Evolutionary conservation across 2,888 invertebrate species (phyloP).

Genomic region (Heliconius sara): DNA sequence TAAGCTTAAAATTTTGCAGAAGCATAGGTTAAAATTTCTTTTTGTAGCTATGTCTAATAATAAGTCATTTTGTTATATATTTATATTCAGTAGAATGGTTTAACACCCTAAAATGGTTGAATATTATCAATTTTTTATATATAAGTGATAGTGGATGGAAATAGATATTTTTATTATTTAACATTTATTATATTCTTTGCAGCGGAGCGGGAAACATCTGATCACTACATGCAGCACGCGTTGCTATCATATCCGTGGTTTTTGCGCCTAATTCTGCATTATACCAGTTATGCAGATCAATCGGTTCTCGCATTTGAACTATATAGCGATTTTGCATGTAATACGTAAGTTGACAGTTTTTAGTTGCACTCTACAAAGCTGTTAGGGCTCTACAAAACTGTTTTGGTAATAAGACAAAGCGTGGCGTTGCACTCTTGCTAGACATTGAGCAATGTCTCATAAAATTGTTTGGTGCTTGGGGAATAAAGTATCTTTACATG

Average conservation of each 20-base stretch:
- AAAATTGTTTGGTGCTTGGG: neutral
- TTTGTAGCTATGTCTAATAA: neutral
- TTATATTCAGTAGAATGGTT: neutral
- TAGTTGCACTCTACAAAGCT: neutral
- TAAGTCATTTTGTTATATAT: neutral
- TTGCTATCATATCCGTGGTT: neutral
- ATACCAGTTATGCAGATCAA: neutral
- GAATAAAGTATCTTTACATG: neutral
- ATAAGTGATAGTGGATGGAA: neutral
- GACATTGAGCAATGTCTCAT: neutral
- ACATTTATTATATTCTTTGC: neutral
- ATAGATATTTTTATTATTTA: neutral
- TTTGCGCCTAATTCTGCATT: neutral
- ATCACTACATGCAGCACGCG: neutral
- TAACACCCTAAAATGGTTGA: neutral
- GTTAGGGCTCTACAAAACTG: no score
- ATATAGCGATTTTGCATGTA: neutral
- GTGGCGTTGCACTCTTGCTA: neutral
- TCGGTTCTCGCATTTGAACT: neutral
- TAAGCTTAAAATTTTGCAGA: neutral
- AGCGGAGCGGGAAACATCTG: neutral
- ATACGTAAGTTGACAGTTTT: constrained; percentile 9
- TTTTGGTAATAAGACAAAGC: neutral
- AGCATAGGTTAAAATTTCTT: neutral
- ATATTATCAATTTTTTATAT: neutral